Base-by-base conservation (phyloP, 2,797 vertebrate genomes). In the Rhadinocentrus ornatus region DNA sequence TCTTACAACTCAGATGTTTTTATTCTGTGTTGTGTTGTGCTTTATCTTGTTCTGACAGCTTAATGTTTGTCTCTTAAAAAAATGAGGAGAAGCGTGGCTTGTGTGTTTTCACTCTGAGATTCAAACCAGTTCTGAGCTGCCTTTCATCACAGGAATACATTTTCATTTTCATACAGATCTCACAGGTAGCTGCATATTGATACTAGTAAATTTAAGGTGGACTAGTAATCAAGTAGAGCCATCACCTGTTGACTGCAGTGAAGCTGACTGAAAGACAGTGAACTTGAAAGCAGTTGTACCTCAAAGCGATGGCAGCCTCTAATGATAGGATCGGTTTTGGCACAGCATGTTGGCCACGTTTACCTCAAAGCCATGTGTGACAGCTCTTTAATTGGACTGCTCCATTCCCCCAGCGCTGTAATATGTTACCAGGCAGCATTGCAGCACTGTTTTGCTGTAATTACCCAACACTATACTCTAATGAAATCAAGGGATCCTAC, bases 311-410 rank as follows among this genome's bases (percentile, higher is more conserved):
- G 77, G 81, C 86, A 79, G 77, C 83, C 72, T 92, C 77, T 91
- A 89, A 93, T 92, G 89, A 91, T 89, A 84, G 87, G 83, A 92
- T 91, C 63, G 75, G 83, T 78, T 88, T 77, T 83, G 78, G 85
- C 85, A 69, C 85, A 89, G 84, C 85, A 79, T 69, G 71, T 84
- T 83, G 78, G 81, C 83, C 78, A 75, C 61, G 70, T 86, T 86
- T 88, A 74, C 79, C 88, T 86, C 83, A 87, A 86, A 92, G 89
- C 84, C 66, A 68, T 67, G 70, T 86, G 89, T 90, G 90, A 91
- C 90, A 89, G 89, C 77, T 79, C 86, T 90, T 90, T 93, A 92
- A 91, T 92, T 93, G 91, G 89, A 90, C 86, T 72, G 71, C 84
- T 76, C 52, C 56, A 66, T 77, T 86, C 76, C 73, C 75, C 67